Evolutionary conservation across 2,113 vertebrate species (phyloP).

Genomic region (Fukomys damarensis): DNA sequence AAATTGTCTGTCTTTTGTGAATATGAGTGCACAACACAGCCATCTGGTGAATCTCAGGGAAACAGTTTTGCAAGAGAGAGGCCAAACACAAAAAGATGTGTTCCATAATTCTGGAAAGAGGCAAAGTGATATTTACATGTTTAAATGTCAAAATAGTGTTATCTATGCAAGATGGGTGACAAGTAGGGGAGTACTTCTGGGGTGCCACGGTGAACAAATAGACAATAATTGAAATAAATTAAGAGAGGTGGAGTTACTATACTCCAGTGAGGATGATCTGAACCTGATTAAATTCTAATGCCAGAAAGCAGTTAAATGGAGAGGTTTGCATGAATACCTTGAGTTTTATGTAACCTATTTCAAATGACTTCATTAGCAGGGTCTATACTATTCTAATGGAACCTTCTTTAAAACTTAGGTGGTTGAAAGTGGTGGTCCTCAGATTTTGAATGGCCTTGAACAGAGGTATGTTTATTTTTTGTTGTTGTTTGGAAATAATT

Average conservation of each 20-base stretch:
- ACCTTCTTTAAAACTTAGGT: slow-evolving; percentile 81
- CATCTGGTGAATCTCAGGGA: background rate
- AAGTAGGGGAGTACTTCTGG: background rate
- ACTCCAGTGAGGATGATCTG: background rate
- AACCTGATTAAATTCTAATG: background rate
- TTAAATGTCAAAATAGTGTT: background rate
- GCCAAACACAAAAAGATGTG: background rate
- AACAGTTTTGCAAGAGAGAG: background rate
- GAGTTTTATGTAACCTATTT: background rate
- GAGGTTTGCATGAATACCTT: background rate
- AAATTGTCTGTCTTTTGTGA: background rate
- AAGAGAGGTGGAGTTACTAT: background rate
- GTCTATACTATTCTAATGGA: background rate
- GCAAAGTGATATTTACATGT: background rate
- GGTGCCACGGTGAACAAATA: no score
- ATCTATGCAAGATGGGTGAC: background rate
- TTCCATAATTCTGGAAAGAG: background rate
- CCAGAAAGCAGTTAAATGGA: background rate
- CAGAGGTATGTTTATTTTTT: slow-evolving; percentile 84
- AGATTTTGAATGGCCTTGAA: slow-evolving; percentile 85
- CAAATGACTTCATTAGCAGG: background rate
- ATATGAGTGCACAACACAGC: background rate
- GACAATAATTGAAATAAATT: background rate
- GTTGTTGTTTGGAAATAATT: background rate
- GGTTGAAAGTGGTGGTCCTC: slow-evolving; percentile 84